These are phyloP conservation scores for Protobothrops flavoviridis DNA, from an alignment of 2,113 vertebrate genomes.

Conservation along the genomic window DNA sequence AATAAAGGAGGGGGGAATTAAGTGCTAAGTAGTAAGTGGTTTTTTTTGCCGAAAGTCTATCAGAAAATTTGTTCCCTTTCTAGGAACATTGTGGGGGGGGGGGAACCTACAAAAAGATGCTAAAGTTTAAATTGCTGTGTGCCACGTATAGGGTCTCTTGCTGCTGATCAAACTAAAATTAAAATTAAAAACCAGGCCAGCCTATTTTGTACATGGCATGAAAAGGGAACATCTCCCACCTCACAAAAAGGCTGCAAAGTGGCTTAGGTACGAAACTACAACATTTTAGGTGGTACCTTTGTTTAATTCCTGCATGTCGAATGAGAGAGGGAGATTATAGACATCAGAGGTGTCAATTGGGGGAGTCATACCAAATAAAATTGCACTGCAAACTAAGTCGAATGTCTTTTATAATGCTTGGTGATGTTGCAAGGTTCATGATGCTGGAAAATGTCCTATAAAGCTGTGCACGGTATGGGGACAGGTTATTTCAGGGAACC, in stretches of 20 bases:
- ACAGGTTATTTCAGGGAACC: not conserved
- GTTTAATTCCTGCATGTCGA: not conserved
- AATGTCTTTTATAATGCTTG: not conserved
- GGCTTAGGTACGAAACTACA: not conserved
- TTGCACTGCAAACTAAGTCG: not conserved
- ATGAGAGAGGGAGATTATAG: not conserved
- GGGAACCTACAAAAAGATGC: not conserved
- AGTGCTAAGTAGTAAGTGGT: not conserved
- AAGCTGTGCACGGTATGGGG: not conserved
- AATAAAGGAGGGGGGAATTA: not conserved
- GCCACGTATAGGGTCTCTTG: not conserved
- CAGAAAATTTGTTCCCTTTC: not conserved
- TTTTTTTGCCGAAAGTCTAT: not conserved
- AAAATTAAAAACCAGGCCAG: not conserved
- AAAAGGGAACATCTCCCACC: not conserved
- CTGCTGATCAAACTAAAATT: not conserved
- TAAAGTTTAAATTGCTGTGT: not conserved
- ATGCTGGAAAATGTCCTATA: not conserved
- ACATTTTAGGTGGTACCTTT: not conserved
- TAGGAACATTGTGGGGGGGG: not conserved
- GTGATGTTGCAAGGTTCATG: not conserved
- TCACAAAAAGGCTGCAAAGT: not conserved
- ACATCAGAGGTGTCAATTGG: not conserved
- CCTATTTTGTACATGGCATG: not conserved
- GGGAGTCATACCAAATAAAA: not conserved